Evolutionary conservation across 1,140 invertebrate genomes (phyloP).

Genomic region (Diachasmimorpha longicaudata): DNA sequence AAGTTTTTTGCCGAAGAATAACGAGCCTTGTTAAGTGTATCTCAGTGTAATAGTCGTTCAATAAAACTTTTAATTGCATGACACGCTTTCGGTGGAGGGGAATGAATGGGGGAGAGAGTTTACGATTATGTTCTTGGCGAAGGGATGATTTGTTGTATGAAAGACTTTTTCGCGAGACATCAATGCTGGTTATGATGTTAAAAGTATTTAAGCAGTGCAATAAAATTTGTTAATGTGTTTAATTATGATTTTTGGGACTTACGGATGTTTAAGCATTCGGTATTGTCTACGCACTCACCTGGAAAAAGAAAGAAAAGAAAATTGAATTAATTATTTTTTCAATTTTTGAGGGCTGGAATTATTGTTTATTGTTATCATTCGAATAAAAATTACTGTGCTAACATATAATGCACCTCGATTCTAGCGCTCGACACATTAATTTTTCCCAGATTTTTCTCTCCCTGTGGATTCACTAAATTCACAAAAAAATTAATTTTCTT

Average conservation of each 20-base stretch:
- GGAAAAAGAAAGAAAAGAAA: not conserved
- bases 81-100: not conserved
- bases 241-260: not conserved
- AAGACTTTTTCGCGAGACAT: not conserved
- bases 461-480: no score
- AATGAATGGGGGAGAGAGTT: not conserved
- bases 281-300: constrained; percentile 15
- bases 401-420: no score
- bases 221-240: not conserved
- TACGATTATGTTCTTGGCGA: not conserved
- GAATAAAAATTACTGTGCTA: no score
- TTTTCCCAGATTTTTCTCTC: no score
- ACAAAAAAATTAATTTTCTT: no score
- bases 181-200: not conserved
- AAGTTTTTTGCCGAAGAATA: not conserved
- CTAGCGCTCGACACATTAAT: no score
- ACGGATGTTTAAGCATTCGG: not conserved
- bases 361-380: no score
- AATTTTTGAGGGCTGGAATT: no score
- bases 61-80: constrained; percentile 9
- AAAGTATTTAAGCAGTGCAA: not conserved
- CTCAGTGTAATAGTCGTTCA: not conserved
- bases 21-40: not conserved
- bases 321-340: no score
- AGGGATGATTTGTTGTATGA: not conserved